These are phyloP conservation scores for Nomada fucata DNA, from an alignment of 2,888 invertebrate species.

Conservation along the genomic window DNA sequence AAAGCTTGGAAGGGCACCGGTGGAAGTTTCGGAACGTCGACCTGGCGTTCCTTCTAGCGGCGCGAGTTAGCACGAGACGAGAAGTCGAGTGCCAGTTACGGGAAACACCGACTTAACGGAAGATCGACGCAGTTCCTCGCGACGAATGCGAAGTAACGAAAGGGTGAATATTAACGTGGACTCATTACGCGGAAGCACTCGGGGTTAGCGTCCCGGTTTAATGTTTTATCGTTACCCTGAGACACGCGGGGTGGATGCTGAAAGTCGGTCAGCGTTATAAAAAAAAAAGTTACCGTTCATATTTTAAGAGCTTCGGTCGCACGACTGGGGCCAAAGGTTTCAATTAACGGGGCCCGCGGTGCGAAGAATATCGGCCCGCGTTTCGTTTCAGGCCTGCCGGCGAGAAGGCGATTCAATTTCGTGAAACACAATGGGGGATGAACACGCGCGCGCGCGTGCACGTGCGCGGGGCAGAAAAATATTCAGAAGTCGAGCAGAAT, in stretches of 20 bases:
- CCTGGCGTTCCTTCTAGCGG: not conserved
- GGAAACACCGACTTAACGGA: not conserved
- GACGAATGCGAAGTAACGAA: conserved; percentile 11
- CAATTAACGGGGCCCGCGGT: conserved; percentile 6
- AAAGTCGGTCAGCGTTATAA: conserved; percentile 12
- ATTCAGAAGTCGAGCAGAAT: not conserved
- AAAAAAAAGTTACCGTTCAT: conserved; percentile 19
- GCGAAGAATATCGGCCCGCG: not conserved
- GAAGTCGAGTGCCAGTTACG: not conserved
- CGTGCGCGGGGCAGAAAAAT: not conserved
- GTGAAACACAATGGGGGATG: not conserved
- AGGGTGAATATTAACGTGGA: conserved; percentile 20
- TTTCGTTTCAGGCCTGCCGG: not conserved
- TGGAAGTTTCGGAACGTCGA: not conserved
- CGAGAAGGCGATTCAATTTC: conserved; percentile 7
- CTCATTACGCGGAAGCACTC: conserved; percentile 26
- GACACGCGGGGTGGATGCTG: not conserved
- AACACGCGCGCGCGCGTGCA: not conserved
- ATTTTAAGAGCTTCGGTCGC: conserved; percentile 14
- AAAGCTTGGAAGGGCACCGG: not conserved
- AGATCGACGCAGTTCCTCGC: conserved; percentile 17
- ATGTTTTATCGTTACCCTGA: conserved; percentile 9
- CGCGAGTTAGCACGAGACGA: not conserved
- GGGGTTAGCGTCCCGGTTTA: conserved; percentile 10
- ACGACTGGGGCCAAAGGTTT: not conserved